Evolutionary conservation across 2,113 vertebrate species (phyloP).

Genomic region (Arizona elegans): DNA sequence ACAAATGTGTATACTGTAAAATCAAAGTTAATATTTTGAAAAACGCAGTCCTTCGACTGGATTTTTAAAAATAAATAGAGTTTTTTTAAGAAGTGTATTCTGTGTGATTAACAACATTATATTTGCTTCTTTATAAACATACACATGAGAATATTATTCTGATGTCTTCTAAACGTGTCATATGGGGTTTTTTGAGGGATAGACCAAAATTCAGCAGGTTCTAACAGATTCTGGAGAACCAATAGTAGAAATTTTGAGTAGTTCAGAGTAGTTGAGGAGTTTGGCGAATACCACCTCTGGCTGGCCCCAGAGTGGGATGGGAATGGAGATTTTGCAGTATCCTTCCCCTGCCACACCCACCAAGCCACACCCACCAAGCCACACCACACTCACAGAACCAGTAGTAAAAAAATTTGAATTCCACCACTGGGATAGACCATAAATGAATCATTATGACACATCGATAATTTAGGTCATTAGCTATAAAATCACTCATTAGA

Average conservation of each 20-base stretch:
- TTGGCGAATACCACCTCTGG: too few species aligned
- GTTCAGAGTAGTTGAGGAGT: too few species aligned
- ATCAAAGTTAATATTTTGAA: background rate
- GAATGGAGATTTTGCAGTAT: too few species aligned
- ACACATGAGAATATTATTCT: background rate
- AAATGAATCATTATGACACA: background rate
- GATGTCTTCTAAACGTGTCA: background rate
- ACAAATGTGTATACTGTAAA: background rate
- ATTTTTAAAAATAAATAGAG: background rate
- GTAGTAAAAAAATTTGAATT: too few species aligned
- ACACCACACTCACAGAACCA: too few species aligned
- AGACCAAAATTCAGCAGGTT: background rate
- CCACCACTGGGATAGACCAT: background rate
- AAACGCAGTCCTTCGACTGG: background rate
- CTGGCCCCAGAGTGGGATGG: too few species aligned
- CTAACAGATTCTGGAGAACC: too few species aligned
- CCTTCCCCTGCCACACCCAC: too few species aligned
- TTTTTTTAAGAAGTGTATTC: background rate
- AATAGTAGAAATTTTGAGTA: too few species aligned
- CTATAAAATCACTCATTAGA: background rate
- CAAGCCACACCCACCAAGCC: too few species aligned
- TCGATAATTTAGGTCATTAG: background rate
- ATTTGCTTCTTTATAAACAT: background rate
- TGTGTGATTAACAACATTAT: background rate
- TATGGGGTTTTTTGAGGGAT: background rate